Evolutionary conservation across 2,888 invertebrate genomes (phyloP).

Genomic region (Phalangium opilio): DNA sequence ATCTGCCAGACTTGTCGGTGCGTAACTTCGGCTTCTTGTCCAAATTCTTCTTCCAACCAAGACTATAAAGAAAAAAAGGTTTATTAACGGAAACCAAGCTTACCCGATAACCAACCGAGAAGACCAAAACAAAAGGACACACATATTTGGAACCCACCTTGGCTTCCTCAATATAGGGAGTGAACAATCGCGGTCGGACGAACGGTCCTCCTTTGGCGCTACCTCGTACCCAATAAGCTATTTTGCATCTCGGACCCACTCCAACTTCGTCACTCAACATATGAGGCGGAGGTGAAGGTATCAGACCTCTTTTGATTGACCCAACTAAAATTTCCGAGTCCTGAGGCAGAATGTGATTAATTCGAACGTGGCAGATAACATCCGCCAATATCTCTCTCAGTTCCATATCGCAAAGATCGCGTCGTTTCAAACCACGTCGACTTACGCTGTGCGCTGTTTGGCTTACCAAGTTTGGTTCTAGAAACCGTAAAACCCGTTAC

Average conservation of each 20-base stretch:
- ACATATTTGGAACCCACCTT: conserved; percentile 42
- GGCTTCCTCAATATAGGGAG: conserved; percentile 87
- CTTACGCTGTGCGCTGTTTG: conserved; percentile 85
- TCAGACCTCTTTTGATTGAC: conserved; percentile 52
- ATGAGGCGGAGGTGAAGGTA: conserved; percentile 66
- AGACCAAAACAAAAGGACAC: neutral
- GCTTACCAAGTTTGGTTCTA: conserved; percentile 75
- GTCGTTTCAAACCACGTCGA: conserved; percentile 63
- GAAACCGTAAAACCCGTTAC: conserved; percentile 16
- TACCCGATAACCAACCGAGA: too few relatives aligned
- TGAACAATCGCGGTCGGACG: conserved; percentile 63
- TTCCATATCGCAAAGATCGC: conserved; percentile 67
- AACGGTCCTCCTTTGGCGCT: conserved; percentile 16
- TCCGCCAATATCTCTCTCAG: conserved; percentile 68
- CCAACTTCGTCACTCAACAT: conserved; percentile 54
- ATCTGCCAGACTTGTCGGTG: conserved; percentile 45
- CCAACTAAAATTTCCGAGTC: conserved; percentile 53
- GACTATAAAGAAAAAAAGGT: conserved; percentile 38
- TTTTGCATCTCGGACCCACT: conserved; percentile 11
- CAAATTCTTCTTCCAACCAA: conserved; percentile 64
- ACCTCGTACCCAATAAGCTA: conserved; percentile 19
- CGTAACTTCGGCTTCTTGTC: conserved; percentile 55
- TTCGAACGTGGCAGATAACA: conserved; percentile 64
- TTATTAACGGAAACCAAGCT: too few relatives aligned
- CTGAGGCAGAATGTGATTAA: conserved; percentile 76